phyloP scores from a whole-genome alignment of 2,888 invertebrate species.

The Tinea pellionella region DNA sequence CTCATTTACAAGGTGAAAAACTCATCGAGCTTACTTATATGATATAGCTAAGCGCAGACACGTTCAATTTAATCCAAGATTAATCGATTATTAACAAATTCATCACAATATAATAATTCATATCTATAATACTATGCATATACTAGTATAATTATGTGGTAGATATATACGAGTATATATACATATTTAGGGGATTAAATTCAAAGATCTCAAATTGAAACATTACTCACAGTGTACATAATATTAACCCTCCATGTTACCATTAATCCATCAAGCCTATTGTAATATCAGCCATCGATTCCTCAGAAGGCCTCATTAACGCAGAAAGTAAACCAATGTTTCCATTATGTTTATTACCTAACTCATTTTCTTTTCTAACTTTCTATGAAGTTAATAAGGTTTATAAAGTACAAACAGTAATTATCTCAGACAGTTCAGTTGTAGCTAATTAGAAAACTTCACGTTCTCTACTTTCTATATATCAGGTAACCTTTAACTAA shows the following conservation, averaged over 20 bases:
- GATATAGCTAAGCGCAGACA: too few relatives aligned
- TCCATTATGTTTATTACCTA: neutral
- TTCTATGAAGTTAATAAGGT: slow-evolving; percentile 15
- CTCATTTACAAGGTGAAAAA: too few relatives aligned
- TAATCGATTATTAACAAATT: too few relatives aligned
- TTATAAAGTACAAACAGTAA: slow-evolving; percentile 14
- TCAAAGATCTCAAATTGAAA: neutral
- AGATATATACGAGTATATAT: too few relatives aligned
- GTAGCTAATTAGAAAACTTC: slow-evolving; percentile 17
- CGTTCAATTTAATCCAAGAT: too few relatives aligned
- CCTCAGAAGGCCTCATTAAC: neutral
- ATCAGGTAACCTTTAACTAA: slow-evolving; percentile 10
- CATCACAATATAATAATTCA: too few relatives aligned
- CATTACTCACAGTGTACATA: neutral
- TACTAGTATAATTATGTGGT: neutral
- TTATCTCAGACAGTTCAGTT: slow-evolving; percentile 14
- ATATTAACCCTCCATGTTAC: neutral
- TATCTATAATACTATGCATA: too few relatives aligned
- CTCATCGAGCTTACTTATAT: too few relatives aligned
- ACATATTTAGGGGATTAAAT: neutral
- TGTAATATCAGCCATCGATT: neutral
- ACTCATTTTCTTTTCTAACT: slow-evolving; percentile 7
- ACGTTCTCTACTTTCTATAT: neutral
- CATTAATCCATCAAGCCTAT: neutral
- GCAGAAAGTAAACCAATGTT: neutral